A percentile compares a stretch with the other conserved stretches of the same genome.
phyloP scores from a whole-genome alignment of 2,797 vertebrate genomes.

The Malurus splendens region DNA sequence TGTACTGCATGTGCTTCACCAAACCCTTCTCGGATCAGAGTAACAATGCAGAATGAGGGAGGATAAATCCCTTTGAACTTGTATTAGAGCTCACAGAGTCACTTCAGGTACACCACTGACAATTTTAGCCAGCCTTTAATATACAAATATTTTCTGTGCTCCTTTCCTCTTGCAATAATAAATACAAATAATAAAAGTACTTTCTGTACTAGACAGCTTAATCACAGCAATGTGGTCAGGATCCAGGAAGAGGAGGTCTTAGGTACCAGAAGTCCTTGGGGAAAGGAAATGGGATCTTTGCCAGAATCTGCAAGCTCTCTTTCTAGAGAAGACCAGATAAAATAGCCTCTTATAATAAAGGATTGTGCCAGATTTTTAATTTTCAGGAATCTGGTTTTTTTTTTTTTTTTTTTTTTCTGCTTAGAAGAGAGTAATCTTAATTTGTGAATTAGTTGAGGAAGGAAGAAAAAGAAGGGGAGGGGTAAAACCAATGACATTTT shows the following conservation, averaged over 20 bases:
- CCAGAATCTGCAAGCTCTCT: slow-evolving; percentile 34
- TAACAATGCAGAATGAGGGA: neutral
- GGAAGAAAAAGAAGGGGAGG: neutral
- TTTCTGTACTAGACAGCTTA: slow-evolving; percentile 28
- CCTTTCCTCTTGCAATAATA: neutral
- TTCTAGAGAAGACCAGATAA: slow-evolving; percentile 64
- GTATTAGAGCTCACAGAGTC: neutral
- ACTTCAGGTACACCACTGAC: neutral
- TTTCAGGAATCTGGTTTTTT: slow-evolving; percentile 60
- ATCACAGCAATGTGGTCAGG: slow-evolving; percentile 5
- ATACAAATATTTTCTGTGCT: neutral
- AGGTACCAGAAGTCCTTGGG: slow-evolving; percentile 40
- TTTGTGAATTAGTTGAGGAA: slow-evolving; percentile 62
- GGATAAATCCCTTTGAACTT: neutral
- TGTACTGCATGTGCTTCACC: neutral
- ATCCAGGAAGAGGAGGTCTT: slow-evolving; percentile 33
- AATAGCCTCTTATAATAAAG: slow-evolving; percentile 49
- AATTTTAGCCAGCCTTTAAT: neutral
- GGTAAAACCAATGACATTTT: slow-evolving; percentile 46
- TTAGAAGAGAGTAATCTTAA: slow-evolving; percentile 43
- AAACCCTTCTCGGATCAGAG: neutral
- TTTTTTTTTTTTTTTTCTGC: neutral
- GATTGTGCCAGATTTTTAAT: slow-evolving; percentile 60
- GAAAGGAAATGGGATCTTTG: slow-evolving; percentile 46
- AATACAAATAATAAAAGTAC: neutral